phyloP scores from a whole-genome alignment of 2,113 vertebrate genomes.

The Nothobranchius kuhntae region DNA sequence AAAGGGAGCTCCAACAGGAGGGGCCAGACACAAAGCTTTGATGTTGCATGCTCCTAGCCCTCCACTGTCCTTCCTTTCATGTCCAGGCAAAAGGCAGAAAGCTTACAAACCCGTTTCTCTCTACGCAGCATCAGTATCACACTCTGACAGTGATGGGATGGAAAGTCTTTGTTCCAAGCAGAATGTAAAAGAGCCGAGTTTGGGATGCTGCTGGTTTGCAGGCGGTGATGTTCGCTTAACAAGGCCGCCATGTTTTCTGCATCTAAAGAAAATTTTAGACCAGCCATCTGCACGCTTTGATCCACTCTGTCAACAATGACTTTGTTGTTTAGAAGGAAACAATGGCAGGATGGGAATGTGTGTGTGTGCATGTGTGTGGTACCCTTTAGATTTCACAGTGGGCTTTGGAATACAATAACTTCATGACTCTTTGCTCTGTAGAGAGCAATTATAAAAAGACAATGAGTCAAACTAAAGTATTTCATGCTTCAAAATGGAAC shows the following conservation, averaged over 20 bases:
- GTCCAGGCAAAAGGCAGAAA: constrained; percentile 21
- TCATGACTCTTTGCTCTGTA: not conserved
- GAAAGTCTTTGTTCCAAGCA: constrained; percentile 38
- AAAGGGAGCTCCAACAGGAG: constrained; percentile 41
- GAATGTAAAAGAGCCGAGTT: constrained; percentile 32
- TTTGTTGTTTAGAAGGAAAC: constrained; percentile 53
- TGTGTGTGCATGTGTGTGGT: not conserved
- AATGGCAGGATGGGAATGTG: not conserved
- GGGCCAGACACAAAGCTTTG: constrained; percentile 46
- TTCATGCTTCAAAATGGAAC: too few relatives aligned
- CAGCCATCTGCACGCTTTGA: constrained; percentile 62
- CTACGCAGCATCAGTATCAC: constrained; percentile 21
- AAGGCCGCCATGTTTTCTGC: constrained; percentile 46
- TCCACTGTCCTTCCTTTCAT: constrained; percentile 7
- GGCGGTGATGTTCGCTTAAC: constrained; percentile 22
- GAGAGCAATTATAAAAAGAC: not conserved
- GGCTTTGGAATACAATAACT: constrained; percentile 13
- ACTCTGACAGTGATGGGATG: constrained; percentile 19
- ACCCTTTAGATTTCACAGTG: not conserved
- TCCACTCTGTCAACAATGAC: constrained; percentile 36
- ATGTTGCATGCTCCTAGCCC: constrained; percentile 41
- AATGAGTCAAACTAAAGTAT: too few relatives aligned
- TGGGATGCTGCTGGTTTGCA: constrained; percentile 6
- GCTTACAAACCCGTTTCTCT: constrained; percentile 10
- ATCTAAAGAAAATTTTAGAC: constrained; percentile 40